Percentiles rank a stretch among this genome's conserved stretches.
These are phyloP conservation scores for Pogonognathellus flavescens DNA, from an alignment of 1,140 invertebrate species.

Conservation along the genomic window DNA sequence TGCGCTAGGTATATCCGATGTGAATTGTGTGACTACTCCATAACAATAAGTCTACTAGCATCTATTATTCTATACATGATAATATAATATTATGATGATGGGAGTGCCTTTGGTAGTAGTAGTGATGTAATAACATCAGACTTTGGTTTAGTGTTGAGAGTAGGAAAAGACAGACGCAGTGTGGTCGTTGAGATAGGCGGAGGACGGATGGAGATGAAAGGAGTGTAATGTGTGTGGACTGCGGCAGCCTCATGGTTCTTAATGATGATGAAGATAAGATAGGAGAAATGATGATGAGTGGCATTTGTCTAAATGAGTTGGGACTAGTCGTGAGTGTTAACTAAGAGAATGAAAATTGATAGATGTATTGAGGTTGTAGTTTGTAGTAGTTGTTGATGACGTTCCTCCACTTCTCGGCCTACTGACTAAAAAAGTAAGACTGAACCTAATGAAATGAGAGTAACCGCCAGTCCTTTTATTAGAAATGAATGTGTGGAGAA, in stretches of 20 bases:
- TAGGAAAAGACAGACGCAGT: no score
- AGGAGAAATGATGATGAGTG: conserved; percentile 40
- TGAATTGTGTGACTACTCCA: no score
- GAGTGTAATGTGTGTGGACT: background rate
- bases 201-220: background rate
- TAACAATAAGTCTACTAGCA: no score
- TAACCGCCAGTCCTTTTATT: background rate
- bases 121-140: no score
- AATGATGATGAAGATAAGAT: conserved; percentile 45
- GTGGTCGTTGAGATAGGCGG: no score
- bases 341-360: conserved; percentile 42
- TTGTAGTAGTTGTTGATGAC: no score
- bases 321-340: conserved; percentile 31
- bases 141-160: no score
- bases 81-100: no score
- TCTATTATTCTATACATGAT: no score
- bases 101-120: no score
- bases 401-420: background rate
- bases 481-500: conserved; percentile 26
- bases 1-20: no score
- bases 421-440: background rate
- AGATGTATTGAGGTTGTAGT: conserved; percentile 28
- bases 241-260: background rate
- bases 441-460: conserved; percentile 8
- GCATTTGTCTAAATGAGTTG: conserved; percentile 46